Evolutionary conservation across 2,888 invertebrate genomes (phyloP).

Genomic region (Sicus ferrugineus): DNA sequence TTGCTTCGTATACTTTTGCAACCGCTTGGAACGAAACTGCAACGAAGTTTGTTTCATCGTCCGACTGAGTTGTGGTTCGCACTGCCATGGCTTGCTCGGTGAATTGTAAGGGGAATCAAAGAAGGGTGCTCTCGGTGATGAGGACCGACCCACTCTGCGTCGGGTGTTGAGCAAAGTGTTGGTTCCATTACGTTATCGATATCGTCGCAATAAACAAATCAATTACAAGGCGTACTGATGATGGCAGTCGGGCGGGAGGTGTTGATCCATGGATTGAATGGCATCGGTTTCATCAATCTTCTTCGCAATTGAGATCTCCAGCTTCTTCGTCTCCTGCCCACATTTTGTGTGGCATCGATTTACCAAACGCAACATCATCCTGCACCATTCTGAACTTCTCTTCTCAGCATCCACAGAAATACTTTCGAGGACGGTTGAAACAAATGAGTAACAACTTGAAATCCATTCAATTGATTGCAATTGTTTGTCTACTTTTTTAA

Average conservation of each 20-base stretch:
- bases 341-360: neutral
- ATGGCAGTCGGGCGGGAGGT: neutral
- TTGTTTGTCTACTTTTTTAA: slow-evolving; percentile 17
- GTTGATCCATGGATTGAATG: slow-evolving; percentile 23
- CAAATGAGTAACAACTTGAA: slow-evolving; percentile 34
- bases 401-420: neutral
- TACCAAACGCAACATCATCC: neutral
- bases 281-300: slow-evolving; percentile 29
- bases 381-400: neutral
- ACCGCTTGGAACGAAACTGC: slow-evolving; percentile 2
- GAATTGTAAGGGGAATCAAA: neutral
- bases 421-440: slow-evolving; percentile 19
- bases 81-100: neutral
- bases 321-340: neutral
- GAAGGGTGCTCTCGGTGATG: neutral
- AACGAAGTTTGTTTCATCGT: neutral
- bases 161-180: neutral
- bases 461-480: slow-evolving; percentile 42
- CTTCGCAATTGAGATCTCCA: slow-evolving; percentile 25
- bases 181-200: slow-evolving; percentile 1
- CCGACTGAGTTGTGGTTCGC: neutral
- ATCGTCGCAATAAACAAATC: slow-evolving; percentile 29
- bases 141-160: neutral
- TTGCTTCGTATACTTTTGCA: neutral
- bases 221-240: slow-evolving; percentile 29